These are phyloP conservation scores for Melanotaenia trifasciata DNA, from an alignment of 2,797 vertebrate species.

Conservation along the genomic window DNA sequence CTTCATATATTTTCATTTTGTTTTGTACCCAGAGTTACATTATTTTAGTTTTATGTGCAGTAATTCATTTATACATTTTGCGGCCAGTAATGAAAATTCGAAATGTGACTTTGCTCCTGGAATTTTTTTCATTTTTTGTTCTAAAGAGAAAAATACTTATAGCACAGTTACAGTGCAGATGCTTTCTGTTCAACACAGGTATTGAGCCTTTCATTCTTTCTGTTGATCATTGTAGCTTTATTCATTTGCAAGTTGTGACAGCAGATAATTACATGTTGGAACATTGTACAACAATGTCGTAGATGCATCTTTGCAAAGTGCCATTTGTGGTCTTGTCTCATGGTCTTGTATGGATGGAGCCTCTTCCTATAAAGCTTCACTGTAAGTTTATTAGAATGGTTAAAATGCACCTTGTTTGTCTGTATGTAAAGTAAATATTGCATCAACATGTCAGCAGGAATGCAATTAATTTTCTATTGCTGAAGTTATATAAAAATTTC, in stretches of 20 bases:
- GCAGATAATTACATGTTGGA: background rate
- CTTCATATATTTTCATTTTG: slow-evolving; percentile 40
- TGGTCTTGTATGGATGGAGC: too few relatives aligned
- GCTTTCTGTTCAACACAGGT: background rate
- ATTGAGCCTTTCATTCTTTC: background rate
- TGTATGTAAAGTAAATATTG: background rate
- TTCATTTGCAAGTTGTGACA: background rate
- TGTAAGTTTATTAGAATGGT: background rate
- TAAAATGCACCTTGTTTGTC: background rate
- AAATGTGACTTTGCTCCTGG: slow-evolving; percentile 28
- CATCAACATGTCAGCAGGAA: background rate
- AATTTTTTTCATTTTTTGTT: background rate
- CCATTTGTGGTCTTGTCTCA: too few relatives aligned
- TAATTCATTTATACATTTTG: slow-evolving; percentile 9
- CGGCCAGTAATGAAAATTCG: slow-evolving; percentile 21
- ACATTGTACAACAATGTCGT: background rate
- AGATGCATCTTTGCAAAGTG: background rate
- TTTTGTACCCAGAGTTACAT: slow-evolving; percentile 23
- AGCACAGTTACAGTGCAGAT: background rate
- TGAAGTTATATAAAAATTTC: background rate
- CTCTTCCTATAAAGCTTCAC: background rate
- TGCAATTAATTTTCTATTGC: background rate
- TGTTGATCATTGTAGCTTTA: background rate
- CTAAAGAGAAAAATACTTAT: background rate
- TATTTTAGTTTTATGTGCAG: slow-evolving; percentile 18